Conservation (phyloP, 2,797 vertebrate genomes). For the Buphagus erythrorhynchus region DNA sequence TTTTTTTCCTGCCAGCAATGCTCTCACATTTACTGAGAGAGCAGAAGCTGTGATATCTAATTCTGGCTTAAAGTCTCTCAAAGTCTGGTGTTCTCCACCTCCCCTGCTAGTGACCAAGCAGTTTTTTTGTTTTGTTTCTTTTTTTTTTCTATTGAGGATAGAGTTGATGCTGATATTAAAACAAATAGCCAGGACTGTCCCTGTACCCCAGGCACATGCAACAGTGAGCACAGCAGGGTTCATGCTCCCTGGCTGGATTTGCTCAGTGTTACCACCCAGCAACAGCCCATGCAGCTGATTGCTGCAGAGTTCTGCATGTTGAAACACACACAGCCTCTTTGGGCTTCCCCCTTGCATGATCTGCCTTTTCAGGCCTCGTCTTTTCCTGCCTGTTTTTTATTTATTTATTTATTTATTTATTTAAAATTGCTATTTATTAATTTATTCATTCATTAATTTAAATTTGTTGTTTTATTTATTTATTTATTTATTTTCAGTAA, state of each 20-base stretch:
- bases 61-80: neutral
- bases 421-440: neutral
- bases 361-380: neutral
- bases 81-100: neutral
- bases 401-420: neutral
- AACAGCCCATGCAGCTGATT: neutral
- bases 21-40: neutral
- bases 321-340: neutral
- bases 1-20: neutral
- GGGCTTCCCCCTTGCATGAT: neutral
- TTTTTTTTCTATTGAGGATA: neutral
- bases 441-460: neutral
- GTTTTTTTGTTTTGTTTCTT: neutral
- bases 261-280: neutral
- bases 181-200: neutral
- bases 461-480: fast-evolving
- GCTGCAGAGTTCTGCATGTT: neutral
- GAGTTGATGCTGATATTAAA: neutral
- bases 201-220: neutral
- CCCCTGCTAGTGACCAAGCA: neutral
- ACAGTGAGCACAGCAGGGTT: neutral
- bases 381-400: neutral
- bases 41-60: neutral
- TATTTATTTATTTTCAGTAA: neutral
- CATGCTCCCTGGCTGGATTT: neutral